Evolutionary conservation across 2,113 vertebrate species (phyloP).

Genomic region (Notechis scutatus): DNA sequence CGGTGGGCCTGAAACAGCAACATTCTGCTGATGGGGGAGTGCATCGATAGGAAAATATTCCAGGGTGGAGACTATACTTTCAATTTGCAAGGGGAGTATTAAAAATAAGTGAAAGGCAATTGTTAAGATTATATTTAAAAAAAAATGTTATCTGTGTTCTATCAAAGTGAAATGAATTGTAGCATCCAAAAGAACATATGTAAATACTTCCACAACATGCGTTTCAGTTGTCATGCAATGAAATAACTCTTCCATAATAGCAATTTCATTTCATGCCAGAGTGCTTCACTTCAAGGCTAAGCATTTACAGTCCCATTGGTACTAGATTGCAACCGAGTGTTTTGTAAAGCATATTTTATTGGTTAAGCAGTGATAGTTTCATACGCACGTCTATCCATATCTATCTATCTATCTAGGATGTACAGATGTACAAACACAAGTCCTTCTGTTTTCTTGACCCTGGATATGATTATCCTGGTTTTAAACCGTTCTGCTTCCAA

Average conservation of each 20-base stretch:
- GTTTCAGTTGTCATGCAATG: conserved; percentile 53
- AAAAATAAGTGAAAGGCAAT: conserved; percentile 43
- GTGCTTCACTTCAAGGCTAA: conserved; percentile 46
- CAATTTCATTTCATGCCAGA: conserved; percentile 39
- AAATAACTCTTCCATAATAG: conserved; percentile 55
- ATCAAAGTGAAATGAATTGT: conserved; percentile 46
- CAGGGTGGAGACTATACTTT: conserved; percentile 39
- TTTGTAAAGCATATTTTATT: conserved; percentile 42
- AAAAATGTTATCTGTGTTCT: conserved; percentile 49
- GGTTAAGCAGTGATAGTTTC: conserved; percentile 12
- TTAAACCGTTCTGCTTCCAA: neutral
- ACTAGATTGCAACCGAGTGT: conserved; percentile 31
- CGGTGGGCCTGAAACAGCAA: neutral
- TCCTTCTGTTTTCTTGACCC: neutral
- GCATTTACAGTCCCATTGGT: conserved; percentile 50
- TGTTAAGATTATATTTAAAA: conserved; percentile 42
- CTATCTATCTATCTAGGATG: neutral
- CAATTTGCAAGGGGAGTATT: conserved; percentile 29
- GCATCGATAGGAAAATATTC: conserved; percentile 26
- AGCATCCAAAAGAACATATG: conserved; percentile 49
- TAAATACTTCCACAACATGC: conserved; percentile 57
- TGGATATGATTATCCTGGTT: neutral
- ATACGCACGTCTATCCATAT: neutral
- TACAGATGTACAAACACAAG: neutral
- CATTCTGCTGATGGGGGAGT: neutral